Conservation (phyloP, 1,140 invertebrate species). For the Pinna nobilis region DNA sequence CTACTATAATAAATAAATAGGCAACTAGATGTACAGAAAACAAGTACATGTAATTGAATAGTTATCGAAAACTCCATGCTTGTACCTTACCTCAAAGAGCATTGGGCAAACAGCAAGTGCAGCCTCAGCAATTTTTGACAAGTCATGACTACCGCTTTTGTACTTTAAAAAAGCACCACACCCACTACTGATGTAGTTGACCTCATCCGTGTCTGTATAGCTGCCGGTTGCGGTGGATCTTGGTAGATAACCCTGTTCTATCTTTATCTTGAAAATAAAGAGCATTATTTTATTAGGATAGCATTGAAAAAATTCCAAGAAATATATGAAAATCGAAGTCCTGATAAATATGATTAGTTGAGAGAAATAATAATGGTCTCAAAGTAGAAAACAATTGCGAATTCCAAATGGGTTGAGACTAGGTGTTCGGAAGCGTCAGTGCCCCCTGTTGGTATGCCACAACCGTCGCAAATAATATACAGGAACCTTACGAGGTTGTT, state of each 20-base stretch:
- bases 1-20: no score
- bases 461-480: no score
- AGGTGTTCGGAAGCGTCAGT: no score
- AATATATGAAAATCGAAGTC: no score
- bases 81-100: constrained; percentile 51
- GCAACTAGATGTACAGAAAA: no score
- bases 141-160: constrained; percentile 16
- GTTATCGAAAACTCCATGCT: no score
- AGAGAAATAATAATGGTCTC: no score
- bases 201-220: not conserved
- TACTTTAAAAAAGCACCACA: constrained; percentile 38
- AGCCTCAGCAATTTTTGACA: constrained; percentile 38
- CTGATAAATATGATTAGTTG: no score
- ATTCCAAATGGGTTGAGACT: no score
- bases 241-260: constrained; percentile 32
- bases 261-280: constrained; percentile 17
- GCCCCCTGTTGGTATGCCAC: no score
- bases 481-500: not conserved
- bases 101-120: constrained; percentile 47
- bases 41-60: no score
- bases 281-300: not conserved
- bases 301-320: not conserved
- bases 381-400: no score
- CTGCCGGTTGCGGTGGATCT: not conserved
- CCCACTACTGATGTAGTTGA: constrained; percentile 46